Percentiles rank a stretch among this genome's conserved stretches.
Evolutionary conservation across 92 coral and sea anemone species (phyloP).

Genomic region (Zoanthus sansibaricus): DNA sequence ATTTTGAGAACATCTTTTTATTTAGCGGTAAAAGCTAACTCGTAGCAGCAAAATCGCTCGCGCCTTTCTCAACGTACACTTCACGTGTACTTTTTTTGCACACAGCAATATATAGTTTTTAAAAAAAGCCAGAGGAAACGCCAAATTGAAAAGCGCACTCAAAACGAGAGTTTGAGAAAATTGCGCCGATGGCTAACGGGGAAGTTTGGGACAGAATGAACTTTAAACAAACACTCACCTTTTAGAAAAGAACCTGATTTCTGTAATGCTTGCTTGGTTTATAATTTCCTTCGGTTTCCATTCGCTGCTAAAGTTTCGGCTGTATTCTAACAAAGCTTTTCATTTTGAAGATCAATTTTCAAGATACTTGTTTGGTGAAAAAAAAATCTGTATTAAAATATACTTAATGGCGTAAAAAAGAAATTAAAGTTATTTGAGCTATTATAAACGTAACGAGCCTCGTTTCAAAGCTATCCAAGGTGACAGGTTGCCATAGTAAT

Average conservation of each 20-base stretch:
- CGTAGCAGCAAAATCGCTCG: too few species aligned
- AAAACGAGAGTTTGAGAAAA: not conserved
- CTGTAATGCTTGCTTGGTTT: not conserved
- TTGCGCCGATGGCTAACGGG: not conserved
- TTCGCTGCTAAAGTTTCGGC: not conserved
- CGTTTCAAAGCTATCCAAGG: constrained; percentile 3
- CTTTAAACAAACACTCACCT: not conserved
- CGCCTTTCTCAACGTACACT: too few species aligned
- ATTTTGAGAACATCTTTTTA: too few species aligned
- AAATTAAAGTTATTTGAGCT: constrained; percentile 25
- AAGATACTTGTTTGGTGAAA: not conserved
- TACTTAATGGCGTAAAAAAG: not conserved
- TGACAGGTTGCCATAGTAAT: constrained; percentile 35
- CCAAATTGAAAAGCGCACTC: not conserved
- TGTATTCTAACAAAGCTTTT: not conserved
- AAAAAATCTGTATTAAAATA: not conserved
- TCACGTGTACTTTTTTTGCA: not conserved
- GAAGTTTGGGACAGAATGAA: constrained; percentile 26
- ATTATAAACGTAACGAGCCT: constrained; percentile 33
- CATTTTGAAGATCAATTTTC: not conserved
- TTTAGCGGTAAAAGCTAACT: too few species aligned
- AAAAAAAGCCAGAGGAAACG: not conserved
- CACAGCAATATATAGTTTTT: not conserved
- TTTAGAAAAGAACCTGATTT: not conserved
- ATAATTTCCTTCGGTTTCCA: not conserved